Percentiles rank a stretch among this genome's conserved stretches.
Conservation (phyloP, 2,113 vertebrate species). For the Elanus axillaris region DNA sequence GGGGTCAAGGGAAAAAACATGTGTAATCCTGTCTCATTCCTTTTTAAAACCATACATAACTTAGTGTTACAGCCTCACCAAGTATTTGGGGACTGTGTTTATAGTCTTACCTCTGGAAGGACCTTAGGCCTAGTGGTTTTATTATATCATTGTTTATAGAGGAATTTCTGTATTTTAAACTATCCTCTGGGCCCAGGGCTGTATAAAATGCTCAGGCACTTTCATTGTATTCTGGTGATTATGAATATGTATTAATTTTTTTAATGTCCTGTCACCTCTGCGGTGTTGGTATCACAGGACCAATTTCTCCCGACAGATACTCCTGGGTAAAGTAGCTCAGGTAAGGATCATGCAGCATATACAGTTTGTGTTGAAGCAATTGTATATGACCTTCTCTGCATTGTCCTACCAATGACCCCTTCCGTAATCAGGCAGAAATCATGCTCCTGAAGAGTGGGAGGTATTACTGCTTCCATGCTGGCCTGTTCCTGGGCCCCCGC, state of each 20-base stretch:
- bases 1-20: accelerated
- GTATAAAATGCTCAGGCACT: background rate
- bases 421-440: constrained; percentile 59
- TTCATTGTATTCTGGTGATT: background rate
- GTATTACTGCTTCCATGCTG: constrained; percentile 45
- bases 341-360: background rate
- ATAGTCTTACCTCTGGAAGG: background rate
- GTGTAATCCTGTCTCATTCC: background rate
- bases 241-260: background rate
- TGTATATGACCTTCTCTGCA: background rate
- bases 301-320: background rate
- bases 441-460: constrained; percentile 57
- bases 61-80: background rate
- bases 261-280: background rate
- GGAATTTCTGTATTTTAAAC: background rate
- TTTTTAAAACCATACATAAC: background rate
- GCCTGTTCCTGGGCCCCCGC: constrained; percentile 33
- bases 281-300: background rate
- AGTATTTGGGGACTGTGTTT: background rate
- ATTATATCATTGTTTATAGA: background rate
- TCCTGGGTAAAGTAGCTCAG: background rate
- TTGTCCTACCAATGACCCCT: constrained; percentile 64
- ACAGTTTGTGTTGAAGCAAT: background rate
- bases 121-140: background rate
- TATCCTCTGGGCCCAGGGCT: background rate